phyloP scores from a whole-genome alignment of 2,113 vertebrate genomes.

The Telmatochromis sp. region DNA sequence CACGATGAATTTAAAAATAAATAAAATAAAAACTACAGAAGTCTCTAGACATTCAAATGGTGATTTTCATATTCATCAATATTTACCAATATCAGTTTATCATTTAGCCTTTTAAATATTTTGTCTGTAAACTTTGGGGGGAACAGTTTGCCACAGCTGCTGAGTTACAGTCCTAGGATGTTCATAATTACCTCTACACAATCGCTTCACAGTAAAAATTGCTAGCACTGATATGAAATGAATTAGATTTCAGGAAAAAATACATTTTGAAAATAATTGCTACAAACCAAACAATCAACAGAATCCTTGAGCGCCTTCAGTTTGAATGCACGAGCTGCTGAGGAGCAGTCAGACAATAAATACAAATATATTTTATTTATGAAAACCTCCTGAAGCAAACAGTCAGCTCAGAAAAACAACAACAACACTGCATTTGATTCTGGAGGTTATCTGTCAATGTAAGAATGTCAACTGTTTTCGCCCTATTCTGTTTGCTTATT shows the following conservation, averaged over 20 bases:
- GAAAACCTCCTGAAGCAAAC: constrained; percentile 37
- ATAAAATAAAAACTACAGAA: background rate
- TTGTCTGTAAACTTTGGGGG: background rate
- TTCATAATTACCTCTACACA: background rate
- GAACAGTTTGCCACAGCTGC: background rate
- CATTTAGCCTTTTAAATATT: background rate
- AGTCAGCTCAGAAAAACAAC: background rate
- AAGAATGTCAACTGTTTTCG: background rate
- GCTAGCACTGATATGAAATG: background rate
- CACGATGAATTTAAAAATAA: background rate
- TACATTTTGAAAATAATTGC: background rate
- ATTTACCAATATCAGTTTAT: background rate
- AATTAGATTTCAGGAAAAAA: background rate
- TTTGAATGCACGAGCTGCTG: background rate
- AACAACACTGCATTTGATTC: background rate
- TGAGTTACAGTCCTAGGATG: background rate
- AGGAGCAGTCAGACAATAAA: constrained; percentile 30
- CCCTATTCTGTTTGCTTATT: background rate
- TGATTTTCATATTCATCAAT: background rate
- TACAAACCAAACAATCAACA: background rate
- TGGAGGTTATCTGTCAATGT: background rate
- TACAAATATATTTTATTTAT: constrained; percentile 36
- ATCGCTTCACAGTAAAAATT: background rate
- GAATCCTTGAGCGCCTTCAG: background rate
- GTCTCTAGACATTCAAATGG: background rate